These are phyloP conservation scores for Taenaris catops DNA, from an alignment of 2,888 invertebrate species.

Conservation along the genomic window DNA sequence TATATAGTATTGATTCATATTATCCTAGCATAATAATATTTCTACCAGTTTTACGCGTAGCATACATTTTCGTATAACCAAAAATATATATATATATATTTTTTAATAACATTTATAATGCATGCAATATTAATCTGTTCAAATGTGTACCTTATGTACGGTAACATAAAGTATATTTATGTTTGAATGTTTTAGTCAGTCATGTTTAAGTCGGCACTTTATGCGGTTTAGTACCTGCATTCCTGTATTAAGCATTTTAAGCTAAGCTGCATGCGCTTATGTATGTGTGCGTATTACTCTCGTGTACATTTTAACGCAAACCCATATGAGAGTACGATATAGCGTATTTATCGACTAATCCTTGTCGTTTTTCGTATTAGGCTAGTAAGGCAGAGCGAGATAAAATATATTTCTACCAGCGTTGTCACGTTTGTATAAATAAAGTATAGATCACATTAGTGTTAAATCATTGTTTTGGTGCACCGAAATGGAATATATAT, in stretches of 20 bases:
- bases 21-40: constrained; percentile 9
- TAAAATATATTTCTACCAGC: constrained; percentile 20
- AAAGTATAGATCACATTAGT: constrained; percentile 10
- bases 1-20: neutral
- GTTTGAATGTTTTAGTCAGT: constrained; percentile 12
- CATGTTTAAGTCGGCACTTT: constrained; percentile 15
- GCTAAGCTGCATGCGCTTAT: constrained; percentile 9
- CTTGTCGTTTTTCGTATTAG: constrained; percentile 11
- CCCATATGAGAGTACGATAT: neutral
- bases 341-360: neutral
- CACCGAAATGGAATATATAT: constrained; percentile 59
- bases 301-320: constrained; percentile 1
- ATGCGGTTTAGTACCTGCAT: constrained; percentile 18
- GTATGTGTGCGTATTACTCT: constrained; percentile 9
- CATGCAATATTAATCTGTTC: neutral
- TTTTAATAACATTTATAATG: no score
- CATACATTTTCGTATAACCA: no score
- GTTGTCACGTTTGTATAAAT: constrained; percentile 5
- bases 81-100: no score
- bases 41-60: no score
- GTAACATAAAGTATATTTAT: neutral
- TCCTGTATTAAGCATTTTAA: constrained; percentile 25
- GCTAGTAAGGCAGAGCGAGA: constrained; percentile 16
- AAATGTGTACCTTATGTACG: neutral
- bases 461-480: constrained; percentile 33